Evolutionary conservation across 2,888 invertebrate species (phyloP), one percentile per base, ranked within the genome.

Genomic region (Polydrusus cervinus): DNA sequence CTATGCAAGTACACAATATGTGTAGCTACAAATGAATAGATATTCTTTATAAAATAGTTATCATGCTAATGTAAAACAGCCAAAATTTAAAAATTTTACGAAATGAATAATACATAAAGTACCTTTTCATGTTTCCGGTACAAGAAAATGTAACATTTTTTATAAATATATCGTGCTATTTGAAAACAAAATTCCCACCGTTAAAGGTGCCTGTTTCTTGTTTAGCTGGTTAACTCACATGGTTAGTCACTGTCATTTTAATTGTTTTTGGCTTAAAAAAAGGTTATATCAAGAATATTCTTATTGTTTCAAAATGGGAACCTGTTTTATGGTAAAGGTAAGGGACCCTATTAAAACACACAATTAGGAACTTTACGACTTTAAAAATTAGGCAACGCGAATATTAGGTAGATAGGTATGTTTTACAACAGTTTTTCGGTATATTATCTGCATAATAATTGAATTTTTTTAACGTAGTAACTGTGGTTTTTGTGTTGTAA

Each of bases 291-390:
- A 55, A 55, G 14, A 55, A 34, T 7, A 34, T n/a, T 0, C 55
- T 55, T 55, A 55, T 55, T 55, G 55, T 55, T 45, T 62, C 43
- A n/a, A 14, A 45, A 47, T 62, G 62, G 30, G 62, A 62, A 62
- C 62, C 40, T 62, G 62, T 45, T 45, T 62, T 30, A 14, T 43
- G 13, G 16, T 62, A 45, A 45, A 62, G 62, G 45, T 62, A 62
- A 62, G 25, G 30, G 62, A 62, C 62, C 62, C 25, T 43, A 43
- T 62, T 47, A 62, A 43, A 18, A 55, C 55, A 55, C 1, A 53
- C 13, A 25, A 25, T 5, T 25, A 25, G 13, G n/a, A 53, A 53
- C n/a, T 55, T 55, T 14, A 55, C 14, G n/a, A 55, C 34, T 34
- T 14, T 55, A 55, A 14, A 34, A 30, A 11, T 51, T 51, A 51